A percentile compares a stretch with the other conserved stretches of the same genome.
These are phyloP conservation scores for Drosophila nebulosa DNA, from an alignment of 1,140 invertebrate species.

Conservation along the genomic window DNA sequence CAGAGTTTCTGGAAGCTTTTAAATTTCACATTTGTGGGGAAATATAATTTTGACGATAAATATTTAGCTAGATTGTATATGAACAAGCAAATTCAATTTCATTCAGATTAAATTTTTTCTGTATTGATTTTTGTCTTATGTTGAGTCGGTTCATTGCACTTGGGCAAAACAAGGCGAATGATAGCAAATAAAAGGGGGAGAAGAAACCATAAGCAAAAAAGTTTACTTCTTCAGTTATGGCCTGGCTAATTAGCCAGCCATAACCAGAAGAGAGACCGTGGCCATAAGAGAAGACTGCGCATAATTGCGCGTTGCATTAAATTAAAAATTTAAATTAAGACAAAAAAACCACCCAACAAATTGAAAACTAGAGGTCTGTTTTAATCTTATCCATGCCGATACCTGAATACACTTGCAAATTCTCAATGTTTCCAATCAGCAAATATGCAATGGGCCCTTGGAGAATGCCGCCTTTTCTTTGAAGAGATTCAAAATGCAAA, in stretches of 20 bases:
- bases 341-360: background rate
- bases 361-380: background rate
- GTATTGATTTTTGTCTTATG: background rate
- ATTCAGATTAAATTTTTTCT: background rate
- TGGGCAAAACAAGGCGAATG: background rate
- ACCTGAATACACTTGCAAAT: too few species aligned
- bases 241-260: conserved; percentile 3
- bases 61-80: background rate
- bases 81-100: background rate
- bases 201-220: background rate
- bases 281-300: conserved; percentile 1
- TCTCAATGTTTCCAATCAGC: too few species aligned
- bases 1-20: too few species aligned
- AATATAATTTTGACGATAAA: background rate
- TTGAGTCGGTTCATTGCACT: background rate
- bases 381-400: too few species aligned
- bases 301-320: conserved; percentile 8
- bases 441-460: too few species aligned
- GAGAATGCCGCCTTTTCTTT: too few species aligned
- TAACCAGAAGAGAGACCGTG: background rate
- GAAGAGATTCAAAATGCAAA: too few species aligned
- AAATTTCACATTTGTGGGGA: too few species aligned
- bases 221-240: background rate
- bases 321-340: conserved; percentile 4
- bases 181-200: background rate